Conservation (phyloP, 2,888 invertebrate genomes). For the Calameuta filiformis region DNA sequence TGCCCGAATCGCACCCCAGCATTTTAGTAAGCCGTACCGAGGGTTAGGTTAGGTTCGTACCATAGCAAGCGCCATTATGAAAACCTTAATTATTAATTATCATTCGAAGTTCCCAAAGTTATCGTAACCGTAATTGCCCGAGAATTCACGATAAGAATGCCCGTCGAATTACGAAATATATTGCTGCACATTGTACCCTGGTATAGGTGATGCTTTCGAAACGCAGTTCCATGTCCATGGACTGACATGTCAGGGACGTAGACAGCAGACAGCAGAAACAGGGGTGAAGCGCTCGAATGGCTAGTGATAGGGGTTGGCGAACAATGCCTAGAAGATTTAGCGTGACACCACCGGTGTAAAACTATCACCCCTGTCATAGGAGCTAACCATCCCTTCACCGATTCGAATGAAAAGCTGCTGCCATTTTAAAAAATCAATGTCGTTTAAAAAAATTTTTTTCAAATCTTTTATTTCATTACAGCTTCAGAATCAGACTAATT, state of each 20-base stretch:
- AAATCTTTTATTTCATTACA: too few relatives aligned
- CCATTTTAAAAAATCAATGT: too few relatives aligned
- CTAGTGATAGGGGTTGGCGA: conserved; percentile 40
- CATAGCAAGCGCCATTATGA: conserved; percentile 21
- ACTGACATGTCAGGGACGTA: too few relatives aligned
- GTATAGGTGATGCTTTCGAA: too few relatives aligned
- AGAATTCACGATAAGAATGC: conserved; percentile 15
- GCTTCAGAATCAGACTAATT: too few relatives aligned
- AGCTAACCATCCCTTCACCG: neutral
- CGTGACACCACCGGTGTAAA: conserved; percentile 58
- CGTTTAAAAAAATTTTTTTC: too few relatives aligned
- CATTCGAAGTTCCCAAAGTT: conserved; percentile 29
- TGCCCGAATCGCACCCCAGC: neutral
- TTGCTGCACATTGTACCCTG: too few relatives aligned
- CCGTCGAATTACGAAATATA: too few relatives aligned
- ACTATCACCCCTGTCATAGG: conserved; percentile 35
- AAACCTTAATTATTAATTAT: conserved; percentile 61
- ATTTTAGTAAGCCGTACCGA: conserved; percentile 24
- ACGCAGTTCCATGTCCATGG: too few relatives aligned
- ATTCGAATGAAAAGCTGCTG: neutral
- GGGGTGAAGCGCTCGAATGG: conserved; percentile 36
- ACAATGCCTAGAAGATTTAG: conserved; percentile 60
- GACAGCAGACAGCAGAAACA: conserved; percentile 8
- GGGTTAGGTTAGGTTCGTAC: conserved; percentile 18
- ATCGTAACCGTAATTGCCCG: conserved; percentile 22